These are phyloP conservation scores for Epicampocera succincta DNA, from an alignment of 2,888 invertebrate species.

Conservation along the genomic window DNA sequence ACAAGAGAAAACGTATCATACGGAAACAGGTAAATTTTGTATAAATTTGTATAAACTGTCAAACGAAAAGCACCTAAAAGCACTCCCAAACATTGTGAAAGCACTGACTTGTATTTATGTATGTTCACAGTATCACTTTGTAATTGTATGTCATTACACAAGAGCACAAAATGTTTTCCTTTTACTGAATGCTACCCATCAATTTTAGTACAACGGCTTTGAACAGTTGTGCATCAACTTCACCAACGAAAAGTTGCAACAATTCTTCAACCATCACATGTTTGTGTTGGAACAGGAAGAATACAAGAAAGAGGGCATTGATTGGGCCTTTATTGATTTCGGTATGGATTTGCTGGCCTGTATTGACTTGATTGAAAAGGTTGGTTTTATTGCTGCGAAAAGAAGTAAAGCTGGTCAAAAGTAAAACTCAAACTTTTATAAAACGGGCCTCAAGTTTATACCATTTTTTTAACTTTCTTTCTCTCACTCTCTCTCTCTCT, in stretches of 20 bases:
- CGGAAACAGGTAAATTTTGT: conserved; percentile 53
- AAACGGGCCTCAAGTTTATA: conserved; percentile 52
- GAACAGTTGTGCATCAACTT: conserved; percentile 99
- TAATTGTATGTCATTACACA: conserved; percentile 4
- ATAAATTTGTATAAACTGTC: conserved; percentile 11
- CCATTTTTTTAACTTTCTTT: neutral
- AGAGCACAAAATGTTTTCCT: conserved; percentile 1
- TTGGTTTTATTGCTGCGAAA: conserved; percentile 77
- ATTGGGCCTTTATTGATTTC: conserved; percentile 99
- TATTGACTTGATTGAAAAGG: conserved; percentile 99
- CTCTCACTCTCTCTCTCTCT: neutral
- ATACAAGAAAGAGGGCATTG: conserved; percentile 97
- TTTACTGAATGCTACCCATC: conserved; percentile 36
- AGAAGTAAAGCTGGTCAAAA: neutral
- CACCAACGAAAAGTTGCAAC: conserved; percentile 99
- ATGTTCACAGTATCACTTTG: conserved; percentile 12
- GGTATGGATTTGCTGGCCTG: conserved; percentile 99
- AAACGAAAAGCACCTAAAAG: conserved; percentile 32
- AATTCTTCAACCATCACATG: conserved; percentile 99
- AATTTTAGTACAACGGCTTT: conserved; percentile 95
- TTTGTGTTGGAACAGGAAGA: conserved; percentile 99
- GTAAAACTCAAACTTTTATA: conserved; percentile 35
- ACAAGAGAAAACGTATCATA: neutral
- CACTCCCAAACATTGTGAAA: conserved; percentile 19
- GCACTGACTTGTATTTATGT: conserved; percentile 38